Evolutionary conservation across 2,113 vertebrate genomes (phyloP).

Genomic region (Sula dactylatra): DNA sequence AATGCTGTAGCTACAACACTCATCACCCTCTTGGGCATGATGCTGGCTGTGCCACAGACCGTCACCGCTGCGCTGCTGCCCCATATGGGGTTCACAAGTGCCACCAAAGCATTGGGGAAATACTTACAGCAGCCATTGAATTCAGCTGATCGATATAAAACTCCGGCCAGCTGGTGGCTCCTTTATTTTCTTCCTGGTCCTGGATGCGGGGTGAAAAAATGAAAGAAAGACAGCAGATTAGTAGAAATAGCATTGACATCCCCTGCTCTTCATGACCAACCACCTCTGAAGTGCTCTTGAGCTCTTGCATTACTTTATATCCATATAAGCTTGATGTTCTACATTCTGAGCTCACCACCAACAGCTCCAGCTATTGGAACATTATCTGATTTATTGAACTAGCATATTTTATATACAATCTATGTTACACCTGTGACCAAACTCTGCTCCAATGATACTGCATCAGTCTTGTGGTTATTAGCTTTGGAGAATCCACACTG

Average conservation of each 20-base stretch:
- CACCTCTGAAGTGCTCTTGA: background rate
- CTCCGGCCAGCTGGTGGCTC: conserved; percentile 98
- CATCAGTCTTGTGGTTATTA: background rate
- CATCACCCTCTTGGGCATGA: accelerated
- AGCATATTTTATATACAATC: background rate
- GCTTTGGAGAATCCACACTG: background rate
- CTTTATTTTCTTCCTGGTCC: conserved; percentile 99
- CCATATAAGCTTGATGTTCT: background rate
- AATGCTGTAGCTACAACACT: background rate
- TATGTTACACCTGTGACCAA: background rate
- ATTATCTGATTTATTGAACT: background rate
- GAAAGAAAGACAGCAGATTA: conserved; percentile 7
- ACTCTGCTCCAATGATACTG: background rate
- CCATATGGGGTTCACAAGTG: accelerated
- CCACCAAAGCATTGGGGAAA: background rate
- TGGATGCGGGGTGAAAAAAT: conserved; percentile 42
- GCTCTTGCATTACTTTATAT: background rate
- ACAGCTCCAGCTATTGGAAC: background rate
- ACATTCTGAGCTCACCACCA: background rate
- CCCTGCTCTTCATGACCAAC: background rate
- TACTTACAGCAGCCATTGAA: conserved; percentile 98
- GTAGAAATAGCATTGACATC: background rate
- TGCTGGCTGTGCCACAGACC: accelerated
- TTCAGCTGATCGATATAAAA: conserved; percentile 98
- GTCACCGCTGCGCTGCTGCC: background rate